Evolutionary conservation across 2,888 invertebrate species (phyloP), one percentile per base, ranked within the genome.

Genomic region (Nymphalis urticae): DNA sequence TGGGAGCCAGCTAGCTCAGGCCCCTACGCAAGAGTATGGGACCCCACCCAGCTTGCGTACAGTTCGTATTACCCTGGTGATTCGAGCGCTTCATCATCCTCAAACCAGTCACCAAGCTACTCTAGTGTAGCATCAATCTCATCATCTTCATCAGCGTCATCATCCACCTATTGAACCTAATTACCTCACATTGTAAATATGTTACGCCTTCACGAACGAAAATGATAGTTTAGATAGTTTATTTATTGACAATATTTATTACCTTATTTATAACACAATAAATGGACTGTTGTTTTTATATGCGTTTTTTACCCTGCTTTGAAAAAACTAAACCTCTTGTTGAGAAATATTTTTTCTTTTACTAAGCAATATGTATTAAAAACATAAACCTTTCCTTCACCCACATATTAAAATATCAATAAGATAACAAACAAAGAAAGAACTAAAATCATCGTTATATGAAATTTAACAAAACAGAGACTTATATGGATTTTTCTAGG

Each of bases 21-120:
- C 10, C 97, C 97, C 1, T 97, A 97, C 86, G 94, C 97, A 60
- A 93, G 97, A 75, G 94, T 96, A 1, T 97, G 97, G 96, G 95
- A 95, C 77, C 93, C 94, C 8, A 94, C 95, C 63, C 95, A 94
- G 77, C 85, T 95, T 75, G 95, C 96, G 36, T 95, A 95, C 84
- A 96, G 94, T 79, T 95, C 95, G 1, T 95, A 95, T 87, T 95
- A 95, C 81, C 95, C 96, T 73, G 94, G 95, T 81, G 93, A 94
- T 72, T 93, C 94, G 0, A 89, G 87, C 70, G 91, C 93, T 0
- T 93, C 93, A 10, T 92, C 94, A 47, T 90, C 94, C 2, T 93
- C 94, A 0, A 94, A 94, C 71, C 93, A 93, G 59, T 93, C 93
- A 5, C 88, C 89, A 0, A 90, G 90, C 78, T 92, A 92, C 82